A percentile compares a stretch with the other conserved stretches of the same genome.
Evolutionary conservation across 2,113 vertebrate species (phyloP).

Genomic region (Triplophysa tibetana): DNA sequence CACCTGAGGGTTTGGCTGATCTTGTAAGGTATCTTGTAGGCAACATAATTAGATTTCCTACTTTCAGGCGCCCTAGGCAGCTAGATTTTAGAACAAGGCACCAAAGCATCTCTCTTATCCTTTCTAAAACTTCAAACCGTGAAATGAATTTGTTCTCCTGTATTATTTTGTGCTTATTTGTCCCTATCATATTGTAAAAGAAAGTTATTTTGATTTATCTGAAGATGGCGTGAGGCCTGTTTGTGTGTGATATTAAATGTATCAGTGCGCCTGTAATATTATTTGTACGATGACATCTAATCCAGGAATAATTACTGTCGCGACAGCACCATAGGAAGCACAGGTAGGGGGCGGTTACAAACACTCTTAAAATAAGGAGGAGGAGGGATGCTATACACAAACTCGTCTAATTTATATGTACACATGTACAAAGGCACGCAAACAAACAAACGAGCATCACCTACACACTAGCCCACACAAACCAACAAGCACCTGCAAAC

Average conservation of each 20-base stretch:
- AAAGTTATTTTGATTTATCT: slow-evolving; percentile 47
- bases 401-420: slow-evolving; percentile 37
- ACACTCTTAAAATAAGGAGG: not conserved
- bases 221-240: not conserved
- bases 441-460: slow-evolving; percentile 22
- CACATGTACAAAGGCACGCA: slow-evolving; percentile 3
- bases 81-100: not conserved
- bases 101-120: not conserved
- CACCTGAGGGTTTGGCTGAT: too few relatives aligned
- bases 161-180: slow-evolving; percentile 30
- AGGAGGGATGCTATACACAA: not conserved
- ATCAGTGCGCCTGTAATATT: slow-evolving; percentile 44
- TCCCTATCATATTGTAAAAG: slow-evolving; percentile 19
- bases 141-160: not conserved
- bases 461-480: slow-evolving; percentile 15
- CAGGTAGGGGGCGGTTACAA: not conserved
- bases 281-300: slow-evolving; percentile 47
- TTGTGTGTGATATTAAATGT: slow-evolving; percentile 43
- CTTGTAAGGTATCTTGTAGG: too few relatives aligned
- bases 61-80: not conserved
- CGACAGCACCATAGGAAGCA: slow-evolving; percentile 37
- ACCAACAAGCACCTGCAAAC: slow-evolving; percentile 34
- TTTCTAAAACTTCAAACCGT: not conserved
- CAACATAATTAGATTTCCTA: too few relatives aligned
- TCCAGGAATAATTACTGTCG: slow-evolving; percentile 58